Percentiles rank a stretch among this genome's conserved stretches.
Conservation (phyloP, 2,113 vertebrate species). For the Hiodon alosoides region DNA sequence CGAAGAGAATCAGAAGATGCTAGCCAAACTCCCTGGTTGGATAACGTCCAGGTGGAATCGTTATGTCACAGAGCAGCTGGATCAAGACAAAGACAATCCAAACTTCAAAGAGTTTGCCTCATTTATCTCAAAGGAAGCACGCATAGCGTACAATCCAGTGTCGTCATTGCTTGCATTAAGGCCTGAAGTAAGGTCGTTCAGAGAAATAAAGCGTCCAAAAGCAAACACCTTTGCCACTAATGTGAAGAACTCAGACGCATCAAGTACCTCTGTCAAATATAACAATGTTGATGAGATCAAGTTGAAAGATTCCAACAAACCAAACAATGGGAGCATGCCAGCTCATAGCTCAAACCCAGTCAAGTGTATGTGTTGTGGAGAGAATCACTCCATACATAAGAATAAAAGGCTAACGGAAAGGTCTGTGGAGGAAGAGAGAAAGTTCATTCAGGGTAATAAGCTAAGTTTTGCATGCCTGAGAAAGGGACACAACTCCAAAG, state of each 20-base stretch:
- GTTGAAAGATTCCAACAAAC: background rate
- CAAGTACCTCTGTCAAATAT: background rate
- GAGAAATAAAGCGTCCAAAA: slow-evolving; percentile 27
- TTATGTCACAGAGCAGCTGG: slow-evolving; percentile 26
- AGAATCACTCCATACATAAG: slow-evolving; percentile 36
- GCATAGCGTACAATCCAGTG: slow-evolving; percentile 34
- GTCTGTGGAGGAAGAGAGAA: slow-evolving; percentile 25
- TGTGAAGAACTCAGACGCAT: background rate
- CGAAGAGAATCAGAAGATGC: slow-evolving; percentile 34
- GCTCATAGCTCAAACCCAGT: background rate
- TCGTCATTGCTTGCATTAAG: slow-evolving; percentile 26
- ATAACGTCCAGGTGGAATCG: slow-evolving; percentile 32
- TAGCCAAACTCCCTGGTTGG: slow-evolving; percentile 34
- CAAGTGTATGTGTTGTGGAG: slow-evolving; percentile 31
- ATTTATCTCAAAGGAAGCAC: slow-evolving; percentile 30
- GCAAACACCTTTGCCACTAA: slow-evolving; percentile 25
- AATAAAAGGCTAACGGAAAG: slow-evolving; percentile 16
- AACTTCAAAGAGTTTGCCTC: slow-evolving; percentile 30
- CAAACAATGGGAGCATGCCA: slow-evolving; percentile 10
- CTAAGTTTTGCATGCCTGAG: slow-evolving; percentile 32
- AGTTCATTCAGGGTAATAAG: slow-evolving; percentile 27
- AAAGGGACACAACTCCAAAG: slow-evolving; percentile 31
- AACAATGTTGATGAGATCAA: background rate
- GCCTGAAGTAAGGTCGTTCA: slow-evolving; percentile 13
- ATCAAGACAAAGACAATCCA: slow-evolving; percentile 17